Conservation (phyloP, 2,113 vertebrate species). For the Takifugu bimaculatus region DNA sequence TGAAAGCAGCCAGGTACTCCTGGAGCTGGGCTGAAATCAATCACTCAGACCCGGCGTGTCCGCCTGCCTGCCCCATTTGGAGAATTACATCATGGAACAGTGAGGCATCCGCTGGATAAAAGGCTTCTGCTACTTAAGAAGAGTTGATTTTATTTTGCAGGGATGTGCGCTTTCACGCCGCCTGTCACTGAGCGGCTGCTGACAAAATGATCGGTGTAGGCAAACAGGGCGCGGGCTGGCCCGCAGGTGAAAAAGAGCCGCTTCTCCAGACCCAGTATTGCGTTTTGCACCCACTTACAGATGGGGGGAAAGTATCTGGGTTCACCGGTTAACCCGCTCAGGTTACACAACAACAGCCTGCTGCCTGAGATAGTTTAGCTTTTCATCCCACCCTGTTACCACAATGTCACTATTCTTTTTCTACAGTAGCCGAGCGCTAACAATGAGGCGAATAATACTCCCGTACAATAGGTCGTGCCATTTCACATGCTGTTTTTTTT, state of each 20-base stretch:
- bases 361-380: conserved; percentile 52
- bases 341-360: conserved; percentile 60
- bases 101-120: conserved; percentile 69
- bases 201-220: conserved; percentile 56
- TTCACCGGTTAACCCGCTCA: conserved; percentile 45
- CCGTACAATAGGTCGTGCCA: conserved; percentile 63
- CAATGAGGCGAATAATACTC: conserved; percentile 67
- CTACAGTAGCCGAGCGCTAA: conserved; percentile 55
- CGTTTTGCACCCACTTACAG: conserved; percentile 33
- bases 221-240: conserved; percentile 46
- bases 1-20: conserved; percentile 85
- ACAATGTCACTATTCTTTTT: conserved; percentile 58
- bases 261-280: conserved; percentile 16
- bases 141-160: conserved; percentile 72
- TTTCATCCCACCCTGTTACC: conserved; percentile 51
- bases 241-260: conserved; percentile 41
- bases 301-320: conserved; percentile 39
- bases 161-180: conserved; percentile 50
- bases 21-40: conserved; percentile 82
- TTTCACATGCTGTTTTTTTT: conserved; percentile 61
- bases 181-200: conserved; percentile 54
- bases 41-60: conserved; percentile 78
- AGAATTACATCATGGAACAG: conserved; percentile 77
- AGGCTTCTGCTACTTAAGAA: conserved; percentile 68
- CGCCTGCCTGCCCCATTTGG: conserved; percentile 77